Evolutionary conservation across 2,797 vertebrate species (phyloP), one percentile per base, ranked within the genome.

Genomic region (Leuciscus waleckii): DNA sequence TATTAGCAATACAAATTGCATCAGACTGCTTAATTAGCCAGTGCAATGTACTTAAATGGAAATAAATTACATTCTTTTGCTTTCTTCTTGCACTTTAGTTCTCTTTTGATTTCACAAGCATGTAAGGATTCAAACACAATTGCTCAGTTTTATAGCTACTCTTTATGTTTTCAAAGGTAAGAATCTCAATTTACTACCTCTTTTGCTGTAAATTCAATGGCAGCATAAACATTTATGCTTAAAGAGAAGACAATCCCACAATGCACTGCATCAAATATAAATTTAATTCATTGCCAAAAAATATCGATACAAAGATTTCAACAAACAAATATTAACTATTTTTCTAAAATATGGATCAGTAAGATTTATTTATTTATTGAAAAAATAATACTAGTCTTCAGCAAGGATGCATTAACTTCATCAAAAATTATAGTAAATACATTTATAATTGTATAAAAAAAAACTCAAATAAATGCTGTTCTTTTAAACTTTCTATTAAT

Each of bases 1-100:
- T 61, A 75, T 29, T 56, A 49, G 32, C 67, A 5, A 54, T 46
- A 67, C 77, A 81, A 67, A 88, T 83, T 76, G 16, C 39, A 85
- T 54, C 61, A 82, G 81, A 83, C 68, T 77, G 39, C 79, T 65
- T 61, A 82, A 74, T 90, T 68, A 89, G 58, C 49, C 35, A 63
- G 29, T 56, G 82, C 21, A 67, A 76, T 76, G 61, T 23, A 56
- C 23, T 83, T 51, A 39, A 76, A 76, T 23, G 23, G 23, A 17
- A n/a, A 46, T 0, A 75, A 67, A 65, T 23, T 0, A 56, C 26
- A 73, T 73, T 81, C 2, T 46, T 73, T 61, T n/a, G 26, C 54
- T 74, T 82, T 82, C 10, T 61, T 61, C 69, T 74, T 46, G 39
- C 26, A 82, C 37, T 73, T 73, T 14, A 4, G 41, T 61, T 63